Evolutionary conservation across 2,113 vertebrate species (phyloP), one percentile per base, ranked within the genome.

Genomic region (Athene cunicularia): DNA sequence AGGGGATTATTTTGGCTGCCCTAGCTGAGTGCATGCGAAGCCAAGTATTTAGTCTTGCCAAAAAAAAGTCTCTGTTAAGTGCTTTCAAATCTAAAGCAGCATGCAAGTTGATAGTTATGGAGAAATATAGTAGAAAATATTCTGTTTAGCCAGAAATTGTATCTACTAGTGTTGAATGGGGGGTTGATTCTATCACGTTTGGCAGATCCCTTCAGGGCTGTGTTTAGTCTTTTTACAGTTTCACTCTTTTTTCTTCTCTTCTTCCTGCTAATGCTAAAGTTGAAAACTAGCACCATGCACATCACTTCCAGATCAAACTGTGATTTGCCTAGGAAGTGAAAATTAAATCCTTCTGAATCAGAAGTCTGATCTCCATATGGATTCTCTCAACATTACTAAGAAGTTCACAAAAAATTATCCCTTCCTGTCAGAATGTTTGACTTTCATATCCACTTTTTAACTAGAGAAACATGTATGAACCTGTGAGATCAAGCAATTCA

Each of bases 31-130:
- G 97, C 94, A 97, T 95, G 26, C 53, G 66, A 97, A 99, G 98
- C 81, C 95, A 97, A 98, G 97, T 97, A 98, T 99, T 98, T 96
- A 97, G 99, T 98, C 97, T 98, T 95, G 94, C 98, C 2, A 59
- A 77, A 77, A 72, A 98, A 98, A 98, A 98, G 97, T 96, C 98
- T 98, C 96, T 98, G 97, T 96, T 98, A 98, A 98, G 97, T 98
- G 98, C 96, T 98, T 98, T 97, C 94, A 98, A 98, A 98, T 98
- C 97, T 96, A 97, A 97, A 95, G 45, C 41, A 90, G 23, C 15
- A 18, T 41, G 28, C 22, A 20, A 88, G 6, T 47, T 89, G 32
- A 26, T 63, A 63, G 19, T 60, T 86, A n/a, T 5, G 12, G n/a
- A n/a, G 11, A 83, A 92, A 72, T 67, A 55, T 0, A 33, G 20